These are phyloP conservation scores for Bombylius major DNA, from an alignment of 2,888 invertebrate species.

Conservation along the genomic window DNA sequence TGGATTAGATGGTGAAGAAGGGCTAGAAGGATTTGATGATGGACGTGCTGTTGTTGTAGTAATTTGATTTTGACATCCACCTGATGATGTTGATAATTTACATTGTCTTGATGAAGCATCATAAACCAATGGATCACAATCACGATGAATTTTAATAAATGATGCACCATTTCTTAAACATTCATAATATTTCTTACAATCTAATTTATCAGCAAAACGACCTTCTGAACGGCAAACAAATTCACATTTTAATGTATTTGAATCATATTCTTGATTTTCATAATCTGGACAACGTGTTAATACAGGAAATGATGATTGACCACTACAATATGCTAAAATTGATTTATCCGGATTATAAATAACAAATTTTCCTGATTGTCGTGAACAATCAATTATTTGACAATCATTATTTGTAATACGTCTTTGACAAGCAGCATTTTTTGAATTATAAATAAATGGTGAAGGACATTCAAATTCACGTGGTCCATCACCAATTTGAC, in stretches of 20 bases:
- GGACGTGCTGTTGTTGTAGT: background rate
- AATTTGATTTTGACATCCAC: too few relatives aligned
- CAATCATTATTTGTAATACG: constrained; percentile 3
- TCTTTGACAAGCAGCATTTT: constrained; percentile 3
- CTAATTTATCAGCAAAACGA: background rate
- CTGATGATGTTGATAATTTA: too few relatives aligned
- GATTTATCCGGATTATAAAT: constrained; percentile 4
- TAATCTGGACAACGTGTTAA: background rate
- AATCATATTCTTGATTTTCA: background rate
- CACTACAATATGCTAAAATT: constrained; percentile 8
- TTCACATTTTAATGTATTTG: background rate
- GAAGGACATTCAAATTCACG: constrained; percentile 7
- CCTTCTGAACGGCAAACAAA: constrained; percentile 3
- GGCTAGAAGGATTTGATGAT: background rate
- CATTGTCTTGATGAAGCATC: too few relatives aligned
- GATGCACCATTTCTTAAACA: background rate
- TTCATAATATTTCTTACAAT: constrained; percentile 3
- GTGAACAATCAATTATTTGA: constrained; percentile 5
- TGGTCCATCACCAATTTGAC: constrained; percentile 1
- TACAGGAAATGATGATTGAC: background rate
- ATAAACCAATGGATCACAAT: background rate
- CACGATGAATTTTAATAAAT: background rate
- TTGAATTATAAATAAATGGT: constrained; percentile 7
- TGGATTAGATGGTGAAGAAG: background rate
- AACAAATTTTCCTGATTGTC: constrained; percentile 1